Percentiles rank a stretch among this genome's conserved stretches.
These are phyloP conservation scores for Xanthorhoe designata DNA, from an alignment of 2,888 invertebrate genomes.

Conservation along the genomic window DNA sequence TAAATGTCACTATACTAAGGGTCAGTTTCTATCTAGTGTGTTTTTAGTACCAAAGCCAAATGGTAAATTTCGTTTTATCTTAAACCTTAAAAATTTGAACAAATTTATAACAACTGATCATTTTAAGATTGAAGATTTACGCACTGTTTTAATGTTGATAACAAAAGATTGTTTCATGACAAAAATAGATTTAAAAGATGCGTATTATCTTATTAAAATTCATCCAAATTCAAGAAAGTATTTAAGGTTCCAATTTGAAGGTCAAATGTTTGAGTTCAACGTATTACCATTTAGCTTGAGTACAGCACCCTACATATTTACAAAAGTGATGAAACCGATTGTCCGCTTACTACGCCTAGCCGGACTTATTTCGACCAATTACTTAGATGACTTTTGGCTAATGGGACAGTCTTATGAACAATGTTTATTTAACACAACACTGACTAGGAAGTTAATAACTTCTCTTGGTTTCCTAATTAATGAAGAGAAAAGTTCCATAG, in stretches of 20 bases:
- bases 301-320: constrained; percentile 32
- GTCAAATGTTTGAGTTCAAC: constrained; percentile 25
- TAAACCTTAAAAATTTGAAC: constrained; percentile 33
- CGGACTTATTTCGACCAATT: no score
- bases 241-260: constrained; percentile 19
- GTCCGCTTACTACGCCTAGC: constrained; percentile 35
- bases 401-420: no score
- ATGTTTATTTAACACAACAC: no score
- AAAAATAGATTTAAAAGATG: constrained; percentile 35
- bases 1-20: constrained; percentile 8
- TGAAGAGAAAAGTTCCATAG: no score
- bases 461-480: no score
- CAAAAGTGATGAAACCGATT: constrained; percentile 35
- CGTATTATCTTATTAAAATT: constrained; percentile 31
- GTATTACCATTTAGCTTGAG: constrained; percentile 27
- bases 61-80: constrained; percentile 27
- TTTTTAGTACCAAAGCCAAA: constrained; percentile 31
- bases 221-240: constrained; percentile 14
- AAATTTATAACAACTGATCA: constrained; percentile 30
- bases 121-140: constrained; percentile 41
- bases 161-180: constrained; percentile 27
- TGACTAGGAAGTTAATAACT: no score
- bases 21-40: constrained; percentile 31
- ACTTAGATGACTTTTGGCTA: no score
- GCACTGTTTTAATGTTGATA: constrained; percentile 32